Conservation (phyloP, 2,113 vertebrate species). For the Murina feae region DNA sequence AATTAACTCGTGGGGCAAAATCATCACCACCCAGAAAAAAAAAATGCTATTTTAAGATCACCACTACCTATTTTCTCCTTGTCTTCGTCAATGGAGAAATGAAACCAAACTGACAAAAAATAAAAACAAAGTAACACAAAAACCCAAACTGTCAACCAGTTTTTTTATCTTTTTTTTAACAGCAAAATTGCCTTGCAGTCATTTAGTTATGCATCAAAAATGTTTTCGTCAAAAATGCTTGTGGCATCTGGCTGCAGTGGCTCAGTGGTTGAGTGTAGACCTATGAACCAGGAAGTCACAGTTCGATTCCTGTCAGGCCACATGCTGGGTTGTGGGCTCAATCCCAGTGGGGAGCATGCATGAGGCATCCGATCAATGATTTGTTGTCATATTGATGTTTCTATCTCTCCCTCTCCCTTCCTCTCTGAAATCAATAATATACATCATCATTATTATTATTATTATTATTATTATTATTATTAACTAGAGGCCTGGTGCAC, state of each 20-base stretch:
- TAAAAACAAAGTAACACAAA: not conserved
- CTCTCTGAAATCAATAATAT: too few species aligned
- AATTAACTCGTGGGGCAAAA: not conserved
- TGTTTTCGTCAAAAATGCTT: not conserved
- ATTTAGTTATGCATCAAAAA: not conserved
- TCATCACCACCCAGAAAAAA: not conserved
- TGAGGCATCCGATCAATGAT: too few species aligned
- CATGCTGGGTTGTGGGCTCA: too few species aligned
- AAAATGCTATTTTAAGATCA: not conserved
- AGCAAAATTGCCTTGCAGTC: not conserved
- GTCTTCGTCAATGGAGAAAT: not conserved
- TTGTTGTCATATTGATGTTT: too few species aligned
- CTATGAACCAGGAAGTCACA: too few species aligned
- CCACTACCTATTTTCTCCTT: not conserved
- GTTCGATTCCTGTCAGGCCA: too few species aligned
- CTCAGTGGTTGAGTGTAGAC: too few species aligned
- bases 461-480: too few species aligned
- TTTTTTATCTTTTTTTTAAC: not conserved
- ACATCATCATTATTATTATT: too few species aligned
- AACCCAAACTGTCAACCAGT: not conserved
- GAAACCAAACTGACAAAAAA: not conserved
- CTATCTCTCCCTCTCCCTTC: too few species aligned
- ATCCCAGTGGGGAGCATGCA: too few species aligned
- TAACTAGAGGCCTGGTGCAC: too few species aligned
- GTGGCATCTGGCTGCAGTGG: not conserved